A percentile compares a stretch with the other conserved stretches of the same genome.
Conservation (phyloP, 35 echinoderm and acorn worm genomes). For the Ophioderma brevispina region DNA sequence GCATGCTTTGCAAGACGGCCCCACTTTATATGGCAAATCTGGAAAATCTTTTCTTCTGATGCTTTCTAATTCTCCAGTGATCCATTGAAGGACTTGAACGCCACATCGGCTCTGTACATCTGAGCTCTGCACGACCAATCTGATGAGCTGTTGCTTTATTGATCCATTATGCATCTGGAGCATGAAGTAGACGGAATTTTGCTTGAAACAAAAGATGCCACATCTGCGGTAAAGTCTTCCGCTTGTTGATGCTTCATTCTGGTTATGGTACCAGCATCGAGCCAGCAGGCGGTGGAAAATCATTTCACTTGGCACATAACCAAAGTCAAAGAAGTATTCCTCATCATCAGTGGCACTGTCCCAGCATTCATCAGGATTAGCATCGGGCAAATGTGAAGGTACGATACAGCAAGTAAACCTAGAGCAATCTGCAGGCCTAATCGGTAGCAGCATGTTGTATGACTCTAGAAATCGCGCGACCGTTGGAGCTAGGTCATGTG, state of each 20-base stretch:
- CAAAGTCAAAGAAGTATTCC: conserved; percentile 42
- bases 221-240: not conserved
- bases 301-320: conserved; percentile 1
- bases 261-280: not conserved
- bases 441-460: conserved; percentile 21
- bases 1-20: conserved; percentile 5
- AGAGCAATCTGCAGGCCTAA: not conserved
- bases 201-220: not conserved
- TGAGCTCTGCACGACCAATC: not conserved
- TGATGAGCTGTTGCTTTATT: not conserved
- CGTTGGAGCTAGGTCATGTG: not conserved
- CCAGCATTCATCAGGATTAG: not conserved
- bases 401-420: conserved; percentile 2
- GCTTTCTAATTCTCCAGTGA: not conserved
- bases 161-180: not conserved
- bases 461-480: conserved; percentile 4
- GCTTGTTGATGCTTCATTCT: not conserved
- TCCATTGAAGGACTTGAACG: not conserved
- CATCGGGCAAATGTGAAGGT: not conserved
- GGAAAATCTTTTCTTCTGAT: conserved; percentile 37
- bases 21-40: conserved; percentile 30
- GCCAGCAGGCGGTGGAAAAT: conserved; percentile 35
- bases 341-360: conserved; percentile 9
- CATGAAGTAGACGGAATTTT: not conserved
- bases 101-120: not conserved